Conservation (phyloP, 2,113 vertebrate species). For the Tonatia bakeri region DNA sequence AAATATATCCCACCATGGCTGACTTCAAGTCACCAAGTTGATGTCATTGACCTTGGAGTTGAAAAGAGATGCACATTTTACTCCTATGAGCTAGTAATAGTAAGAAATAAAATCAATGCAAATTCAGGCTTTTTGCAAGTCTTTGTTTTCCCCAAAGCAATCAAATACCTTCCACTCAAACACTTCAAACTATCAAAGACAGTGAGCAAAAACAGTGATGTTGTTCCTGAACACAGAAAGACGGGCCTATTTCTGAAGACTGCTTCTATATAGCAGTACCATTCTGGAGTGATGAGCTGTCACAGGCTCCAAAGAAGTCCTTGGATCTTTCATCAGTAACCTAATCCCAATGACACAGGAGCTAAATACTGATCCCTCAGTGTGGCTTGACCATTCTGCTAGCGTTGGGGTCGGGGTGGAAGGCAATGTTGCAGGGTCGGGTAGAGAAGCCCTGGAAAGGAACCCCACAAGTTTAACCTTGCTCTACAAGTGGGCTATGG, state of each 20-base stretch:
- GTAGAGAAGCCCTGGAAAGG: not conserved
- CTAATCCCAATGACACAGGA: rapidly evolving
- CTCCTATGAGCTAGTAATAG: not conserved
- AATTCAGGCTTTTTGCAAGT: not conserved
- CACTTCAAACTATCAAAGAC: not conserved
- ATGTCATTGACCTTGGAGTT: no score
- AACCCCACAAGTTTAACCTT: not conserved
- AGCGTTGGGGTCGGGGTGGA: rapidly evolving
- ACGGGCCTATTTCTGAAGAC: not conserved
- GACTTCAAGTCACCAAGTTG: not conserved
- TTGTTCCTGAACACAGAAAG: not conserved
- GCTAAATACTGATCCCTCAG: not conserved
- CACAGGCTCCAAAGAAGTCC: not conserved
- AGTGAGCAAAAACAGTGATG: not conserved
- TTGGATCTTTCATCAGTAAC: not conserved
- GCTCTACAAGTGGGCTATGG: not conserved
- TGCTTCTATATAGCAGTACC: rapidly evolving
- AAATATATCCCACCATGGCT: not conserved
- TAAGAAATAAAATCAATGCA: not conserved
- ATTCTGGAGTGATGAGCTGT: not conserved
- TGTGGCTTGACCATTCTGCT: no score
- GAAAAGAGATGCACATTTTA: not conserved
- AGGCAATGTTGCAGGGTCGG: not conserved
- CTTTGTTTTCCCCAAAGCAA: not conserved
- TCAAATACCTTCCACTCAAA: not conserved